Conservation (phyloP, 2,113 vertebrate species). For the Epinephelus moara region DNA sequence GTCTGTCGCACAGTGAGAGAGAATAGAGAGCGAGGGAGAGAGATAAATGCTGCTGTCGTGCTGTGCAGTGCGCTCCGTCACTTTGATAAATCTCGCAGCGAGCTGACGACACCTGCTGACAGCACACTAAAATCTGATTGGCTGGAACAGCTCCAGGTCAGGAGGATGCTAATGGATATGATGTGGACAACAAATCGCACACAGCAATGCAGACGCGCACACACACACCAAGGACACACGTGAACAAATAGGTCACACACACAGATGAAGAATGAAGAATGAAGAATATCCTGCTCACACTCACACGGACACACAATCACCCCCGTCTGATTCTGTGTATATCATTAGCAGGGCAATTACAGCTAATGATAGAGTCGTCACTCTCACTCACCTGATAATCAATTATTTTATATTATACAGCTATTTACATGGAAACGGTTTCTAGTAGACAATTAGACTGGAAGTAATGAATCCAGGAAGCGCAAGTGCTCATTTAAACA, state of each 20-base stretch:
- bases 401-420: slow-evolving; percentile 44
- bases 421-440: slow-evolving; percentile 38
- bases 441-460: slow-evolving; percentile 29
- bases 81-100: slow-evolving; percentile 82
- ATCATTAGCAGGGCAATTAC: slow-evolving; percentile 71
- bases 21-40: slow-evolving; percentile 46
- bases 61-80: slow-evolving; percentile 75
- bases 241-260: slow-evolving; percentile 56
- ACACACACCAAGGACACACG: slow-evolving; percentile 38
- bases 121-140: slow-evolving; percentile 78
- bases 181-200: slow-evolving; percentile 77
- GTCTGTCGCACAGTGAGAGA: slow-evolving; percentile 11
- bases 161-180: slow-evolving; percentile 79
- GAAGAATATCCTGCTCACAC: slow-evolving; percentile 37
- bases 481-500: slow-evolving; percentile 13
- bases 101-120: slow-evolving; percentile 83
- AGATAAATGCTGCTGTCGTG: slow-evolving; percentile 81
- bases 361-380: slow-evolving; percentile 48
- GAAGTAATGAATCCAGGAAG: slow-evolving; percentile 38
- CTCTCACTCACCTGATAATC: slow-evolving; percentile 58
- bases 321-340: slow-evolving; percentile 52
- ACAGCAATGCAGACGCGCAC: slow-evolving; percentile 28
- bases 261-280: background rate
- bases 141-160: slow-evolving; percentile 79
- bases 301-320: slow-evolving; percentile 17